Percentiles rank a stretch among this genome's conserved stretches.
Conservation (phyloP, 2,888 invertebrate genomes). For the Ceriagrion tenellum region DNA sequence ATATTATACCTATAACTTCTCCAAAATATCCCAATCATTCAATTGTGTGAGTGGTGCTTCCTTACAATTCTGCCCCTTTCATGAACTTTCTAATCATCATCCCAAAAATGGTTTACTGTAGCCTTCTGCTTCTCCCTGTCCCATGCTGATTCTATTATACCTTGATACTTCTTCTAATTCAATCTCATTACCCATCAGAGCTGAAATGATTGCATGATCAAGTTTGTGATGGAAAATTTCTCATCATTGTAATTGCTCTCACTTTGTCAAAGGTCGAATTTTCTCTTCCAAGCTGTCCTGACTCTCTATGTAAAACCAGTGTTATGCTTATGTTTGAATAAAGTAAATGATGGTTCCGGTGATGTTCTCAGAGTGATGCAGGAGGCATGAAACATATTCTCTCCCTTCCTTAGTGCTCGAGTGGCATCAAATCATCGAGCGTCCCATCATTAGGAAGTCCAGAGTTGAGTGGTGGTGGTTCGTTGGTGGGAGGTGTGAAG, state of each 20-base stretch:
- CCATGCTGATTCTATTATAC: too few species aligned
- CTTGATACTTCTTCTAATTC: too few species aligned
- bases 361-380: not conserved
- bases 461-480: conserved; percentile 70
- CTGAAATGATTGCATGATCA: not conserved
- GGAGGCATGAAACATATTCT: conserved; percentile 32
- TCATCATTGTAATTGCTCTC: not conserved
- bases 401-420: conserved; percentile 50
- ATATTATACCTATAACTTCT: not conserved
- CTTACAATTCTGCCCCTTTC: not conserved
- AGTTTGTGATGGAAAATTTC: not conserved
- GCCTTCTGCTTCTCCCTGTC: too few species aligned
- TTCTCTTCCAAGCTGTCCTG: not conserved
- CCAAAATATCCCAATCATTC: not conserved
- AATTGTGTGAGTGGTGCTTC: not conserved
- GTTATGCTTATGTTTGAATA: not conserved
- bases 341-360: conserved; percentile 74
- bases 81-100: not conserved
- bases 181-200: too few species aligned
- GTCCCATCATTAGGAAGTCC: conserved; percentile 34
- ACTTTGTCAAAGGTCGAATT: not conserved
- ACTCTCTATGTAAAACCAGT: not conserved
- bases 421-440: conserved; percentile 53
- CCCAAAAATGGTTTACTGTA: not conserved
- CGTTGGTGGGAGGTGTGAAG: conserved; percentile 59